phyloP scores from a whole-genome alignment of 2,888 invertebrate species.

The Ctenicera cuprea region DNA sequence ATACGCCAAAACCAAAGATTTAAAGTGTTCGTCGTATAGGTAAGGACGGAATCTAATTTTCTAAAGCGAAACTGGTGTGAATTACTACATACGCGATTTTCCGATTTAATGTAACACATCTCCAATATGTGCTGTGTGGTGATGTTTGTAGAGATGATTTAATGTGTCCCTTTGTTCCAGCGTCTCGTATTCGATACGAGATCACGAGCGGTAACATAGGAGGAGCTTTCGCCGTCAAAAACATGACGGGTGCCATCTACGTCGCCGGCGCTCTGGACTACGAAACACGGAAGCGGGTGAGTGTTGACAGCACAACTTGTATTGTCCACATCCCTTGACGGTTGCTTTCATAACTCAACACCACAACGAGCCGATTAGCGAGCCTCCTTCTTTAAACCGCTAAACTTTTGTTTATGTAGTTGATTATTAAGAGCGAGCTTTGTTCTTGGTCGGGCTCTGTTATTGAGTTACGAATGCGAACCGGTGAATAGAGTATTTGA shows the following conservation, averaged over 20 bases:
- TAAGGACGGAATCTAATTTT: too few relatives aligned
- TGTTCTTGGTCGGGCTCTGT: slow-evolving; percentile 54
- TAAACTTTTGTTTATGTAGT: slow-evolving; percentile 45
- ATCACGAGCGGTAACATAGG: slow-evolving; percentile 99
- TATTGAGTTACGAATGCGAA: slow-evolving; percentile 57
- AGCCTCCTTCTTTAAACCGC: slow-evolving; percentile 37
- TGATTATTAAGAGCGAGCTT: slow-evolving; percentile 50
- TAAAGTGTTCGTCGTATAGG: too few relatives aligned
- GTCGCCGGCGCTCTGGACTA: slow-evolving; percentile 98
- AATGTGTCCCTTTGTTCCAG: slow-evolving; percentile 75
- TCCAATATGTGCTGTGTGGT: neutral
- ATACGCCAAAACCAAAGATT: too few relatives aligned
- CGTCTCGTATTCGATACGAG: slow-evolving; percentile 99
- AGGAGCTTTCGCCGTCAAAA: slow-evolving; percentile 97
- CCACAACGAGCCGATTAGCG: slow-evolving; percentile 36
- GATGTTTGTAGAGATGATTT: slow-evolving; percentile 12
- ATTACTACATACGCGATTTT: too few relatives aligned
- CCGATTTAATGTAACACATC: slow-evolving; percentile 5
- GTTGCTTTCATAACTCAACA: slow-evolving; percentile 49
- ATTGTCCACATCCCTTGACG: slow-evolving; percentile 43
- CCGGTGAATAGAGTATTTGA: slow-evolving; percentile 57
- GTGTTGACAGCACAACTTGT: slow-evolving; percentile 67
- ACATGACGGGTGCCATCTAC: slow-evolving; percentile 99
- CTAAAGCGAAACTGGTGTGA: neutral
- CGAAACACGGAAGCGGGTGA: slow-evolving; percentile 96